Conservation (phyloP, 2,888 invertebrate genomes). For the Aquatica leii region DNA sequence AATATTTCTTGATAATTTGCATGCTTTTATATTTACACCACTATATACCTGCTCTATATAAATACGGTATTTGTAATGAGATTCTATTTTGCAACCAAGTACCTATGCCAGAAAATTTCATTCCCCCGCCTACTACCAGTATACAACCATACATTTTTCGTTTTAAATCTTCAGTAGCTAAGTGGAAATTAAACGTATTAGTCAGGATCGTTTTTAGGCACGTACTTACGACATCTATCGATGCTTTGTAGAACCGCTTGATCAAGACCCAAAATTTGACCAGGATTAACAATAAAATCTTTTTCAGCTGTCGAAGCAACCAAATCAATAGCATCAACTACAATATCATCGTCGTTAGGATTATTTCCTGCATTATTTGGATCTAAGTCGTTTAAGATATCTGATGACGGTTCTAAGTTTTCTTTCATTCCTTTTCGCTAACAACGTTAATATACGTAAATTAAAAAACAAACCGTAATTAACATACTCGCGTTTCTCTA, state of each 20-base stretch:
- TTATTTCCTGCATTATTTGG: conserved; percentile 63
- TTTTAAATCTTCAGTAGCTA: conserved; percentile 85
- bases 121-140: conserved; percentile 90
- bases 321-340: conserved; percentile 71
- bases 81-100: conserved; percentile 90
- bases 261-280: conserved; percentile 86
- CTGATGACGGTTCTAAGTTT: conserved; percentile 63
- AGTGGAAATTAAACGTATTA: too few species aligned
- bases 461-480: not conserved
- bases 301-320: conserved; percentile 59
- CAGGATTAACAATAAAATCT: conserved; percentile 75
- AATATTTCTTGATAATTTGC: conserved; percentile 4
- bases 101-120: conserved; percentile 84
- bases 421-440: conserved; percentile 70
- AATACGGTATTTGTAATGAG: conserved; percentile 81
- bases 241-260: conserved; percentile 92
- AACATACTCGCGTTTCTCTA: conserved; percentile 79
- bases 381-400: conserved; percentile 62
- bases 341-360: conserved; percentile 73
- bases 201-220: too few species aligned
- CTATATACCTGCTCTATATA: conserved; percentile 70
- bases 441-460: conserved; percentile 19
- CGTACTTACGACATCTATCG: conserved; percentile 82
- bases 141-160: conserved; percentile 94
- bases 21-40: not conserved